phyloP scores from a whole-genome alignment of 2,113 vertebrate species.

The Osmerus eperlanus region DNA sequence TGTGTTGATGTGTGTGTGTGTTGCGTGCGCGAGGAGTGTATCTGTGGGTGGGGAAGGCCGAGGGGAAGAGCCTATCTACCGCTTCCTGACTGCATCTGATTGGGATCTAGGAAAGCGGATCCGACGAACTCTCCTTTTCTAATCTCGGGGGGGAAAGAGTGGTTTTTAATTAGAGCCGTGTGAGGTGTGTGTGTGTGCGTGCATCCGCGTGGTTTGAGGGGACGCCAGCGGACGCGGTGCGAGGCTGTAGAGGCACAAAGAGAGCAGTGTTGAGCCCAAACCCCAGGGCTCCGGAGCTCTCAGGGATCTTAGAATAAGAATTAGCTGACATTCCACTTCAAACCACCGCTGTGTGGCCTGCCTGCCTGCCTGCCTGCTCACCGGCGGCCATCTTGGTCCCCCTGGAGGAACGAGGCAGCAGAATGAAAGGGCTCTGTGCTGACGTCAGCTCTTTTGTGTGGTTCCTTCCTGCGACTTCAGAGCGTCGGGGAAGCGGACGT shows the following conservation, averaged over 20 bases:
- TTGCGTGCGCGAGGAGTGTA: not conserved
- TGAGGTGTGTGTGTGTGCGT: conserved; percentile 37
- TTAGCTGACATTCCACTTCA: conserved; percentile 55
- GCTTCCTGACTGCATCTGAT: conserved; percentile 34
- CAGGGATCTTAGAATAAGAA: conserved; percentile 76
- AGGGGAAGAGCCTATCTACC: conserved; percentile 18
- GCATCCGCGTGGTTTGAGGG: conserved; percentile 29
- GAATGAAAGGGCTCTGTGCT: not conserved
- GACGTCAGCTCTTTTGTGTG: conserved; percentile 28
- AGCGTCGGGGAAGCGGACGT: conserved; percentile 83
- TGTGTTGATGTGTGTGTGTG: conserved; percentile 28
- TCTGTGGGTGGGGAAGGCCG: not conserved
- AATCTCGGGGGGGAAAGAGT: conserved; percentile 16
- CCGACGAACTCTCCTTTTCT: conserved; percentile 21
- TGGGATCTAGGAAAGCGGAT: conserved; percentile 46
- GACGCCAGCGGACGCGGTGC: conserved; percentile 55
- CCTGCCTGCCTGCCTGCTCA: no score
- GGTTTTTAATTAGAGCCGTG: conserved; percentile 59
- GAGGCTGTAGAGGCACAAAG: conserved; percentile 61
- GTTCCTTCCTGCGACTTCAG: conserved; percentile 63
- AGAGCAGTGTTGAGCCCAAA: conserved; percentile 63
- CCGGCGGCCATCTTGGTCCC: conserved; percentile 24
- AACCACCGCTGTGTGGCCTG: conserved; percentile 10
- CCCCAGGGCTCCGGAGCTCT: conserved; percentile 62
- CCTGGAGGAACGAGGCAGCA: conserved; percentile 33